These are phyloP conservation scores for Steromphala cineraria DNA, from an alignment of 2,888 invertebrate genomes.

Conservation along the genomic window DNA sequence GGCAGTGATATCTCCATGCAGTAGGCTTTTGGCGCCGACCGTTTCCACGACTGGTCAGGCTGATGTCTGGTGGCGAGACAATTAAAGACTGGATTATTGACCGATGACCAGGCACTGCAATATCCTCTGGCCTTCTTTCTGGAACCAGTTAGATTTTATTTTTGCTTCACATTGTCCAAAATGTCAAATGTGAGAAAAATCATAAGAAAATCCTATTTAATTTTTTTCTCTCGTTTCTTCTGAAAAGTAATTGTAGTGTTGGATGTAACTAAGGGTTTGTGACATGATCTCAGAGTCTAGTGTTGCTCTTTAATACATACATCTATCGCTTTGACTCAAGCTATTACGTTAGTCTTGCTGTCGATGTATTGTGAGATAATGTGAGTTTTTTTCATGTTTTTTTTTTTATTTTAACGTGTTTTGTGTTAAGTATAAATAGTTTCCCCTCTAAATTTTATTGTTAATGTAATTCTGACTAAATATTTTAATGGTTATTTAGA, in stretches of 20 bases:
- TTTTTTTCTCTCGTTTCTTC: neutral
- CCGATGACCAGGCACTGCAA: neutral
- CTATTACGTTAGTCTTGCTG: too few relatives aligned
- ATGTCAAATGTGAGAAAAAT: conserved; percentile 8
- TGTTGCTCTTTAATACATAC: too few relatives aligned
- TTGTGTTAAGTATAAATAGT: too few relatives aligned
- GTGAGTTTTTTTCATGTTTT: too few relatives aligned
- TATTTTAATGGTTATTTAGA: too few relatives aligned
- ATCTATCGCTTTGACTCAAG: too few relatives aligned
- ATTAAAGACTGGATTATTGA: conserved; percentile 1
- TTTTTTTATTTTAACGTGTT: too few relatives aligned
- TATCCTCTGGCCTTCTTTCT: neutral
- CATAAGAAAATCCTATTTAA: neutral
- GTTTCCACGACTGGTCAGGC: neutral
- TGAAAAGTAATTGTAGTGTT: neutral
- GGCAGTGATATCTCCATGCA: neutral
- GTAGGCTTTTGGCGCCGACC: neutral
- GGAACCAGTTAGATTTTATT: neutral
- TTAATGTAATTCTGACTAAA: too few relatives aligned
- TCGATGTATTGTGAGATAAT: too few relatives aligned
- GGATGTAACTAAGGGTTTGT: neutral
- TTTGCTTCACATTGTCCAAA: neutral
- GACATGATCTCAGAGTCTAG: too few relatives aligned
- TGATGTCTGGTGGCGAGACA: neutral
- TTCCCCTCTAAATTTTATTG: too few relatives aligned